Evolutionary conservation across 1,140 invertebrate genomes (phyloP).

Genomic region (Ceratitis capitata): DNA sequence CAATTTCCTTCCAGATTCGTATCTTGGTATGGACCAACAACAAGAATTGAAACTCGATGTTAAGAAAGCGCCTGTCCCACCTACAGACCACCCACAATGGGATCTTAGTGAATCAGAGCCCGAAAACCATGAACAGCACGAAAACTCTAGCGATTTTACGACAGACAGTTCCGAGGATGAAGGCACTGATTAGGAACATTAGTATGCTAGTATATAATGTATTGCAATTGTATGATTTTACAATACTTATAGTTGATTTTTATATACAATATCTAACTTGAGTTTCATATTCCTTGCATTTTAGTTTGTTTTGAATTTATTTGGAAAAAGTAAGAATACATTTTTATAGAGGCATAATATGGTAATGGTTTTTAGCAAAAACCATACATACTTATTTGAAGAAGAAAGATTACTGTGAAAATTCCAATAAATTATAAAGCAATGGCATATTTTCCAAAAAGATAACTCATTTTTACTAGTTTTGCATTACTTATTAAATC

Average conservation of each 20-base stretch:
- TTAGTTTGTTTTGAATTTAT: neutral
- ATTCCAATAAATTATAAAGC: neutral
- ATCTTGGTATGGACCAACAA: conserved; percentile 90
- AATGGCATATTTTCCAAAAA: neutral
- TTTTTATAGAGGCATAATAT: conserved; percentile 1
- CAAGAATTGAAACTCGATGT: conserved; percentile 96
- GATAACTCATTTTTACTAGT: neutral
- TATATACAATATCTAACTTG: neutral
- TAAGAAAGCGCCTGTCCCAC: conserved; percentile 90
- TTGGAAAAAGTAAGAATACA: conserved; percentile 8
- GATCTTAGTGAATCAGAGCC: conserved; percentile 94
- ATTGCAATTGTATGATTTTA: conserved; percentile 17
- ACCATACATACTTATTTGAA: neutral
- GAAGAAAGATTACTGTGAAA: neutral
- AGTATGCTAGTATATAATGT: neutral
- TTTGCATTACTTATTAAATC: neutral
- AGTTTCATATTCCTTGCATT: neutral
- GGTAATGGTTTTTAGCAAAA: conserved; percentile 21
- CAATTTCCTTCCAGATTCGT: conserved; percentile 79
- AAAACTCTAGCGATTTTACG: conserved; percentile 71
- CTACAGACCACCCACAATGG: conserved; percentile 94
- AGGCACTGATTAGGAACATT: conserved; percentile 56
- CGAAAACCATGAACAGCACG: conserved; percentile 73
- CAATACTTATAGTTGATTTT: conserved; percentile 26
- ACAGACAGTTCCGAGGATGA: conserved; percentile 71